phyloP scores from a whole-genome alignment of 30 jellyfish, hydroid and myxozoan genomes.

The Aurelia sp. region DNA sequence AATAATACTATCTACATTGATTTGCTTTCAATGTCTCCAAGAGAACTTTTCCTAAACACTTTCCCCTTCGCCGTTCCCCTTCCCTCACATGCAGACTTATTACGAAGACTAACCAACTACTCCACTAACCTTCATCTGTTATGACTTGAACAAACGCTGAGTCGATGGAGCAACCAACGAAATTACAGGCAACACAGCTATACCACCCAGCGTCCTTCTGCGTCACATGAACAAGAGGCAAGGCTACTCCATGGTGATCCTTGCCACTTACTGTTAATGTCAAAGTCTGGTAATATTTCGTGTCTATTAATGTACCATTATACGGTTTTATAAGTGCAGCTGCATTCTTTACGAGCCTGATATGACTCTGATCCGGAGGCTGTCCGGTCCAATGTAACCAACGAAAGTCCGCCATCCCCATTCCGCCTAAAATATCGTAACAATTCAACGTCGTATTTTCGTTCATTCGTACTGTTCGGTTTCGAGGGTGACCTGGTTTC shows the following conservation, averaged over 20 bases:
- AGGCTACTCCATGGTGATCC: conserved; percentile 76
- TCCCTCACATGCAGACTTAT: no score
- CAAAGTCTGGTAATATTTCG: conserved; percentile 47
- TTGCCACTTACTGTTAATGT: conserved; percentile 5
- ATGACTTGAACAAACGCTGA: conserved; percentile 60
- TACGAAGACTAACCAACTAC: no score
- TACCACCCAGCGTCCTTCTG: conserved; percentile 81
- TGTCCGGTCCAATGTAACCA: conserved; percentile 82
- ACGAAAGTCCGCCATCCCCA: conserved; percentile 88
- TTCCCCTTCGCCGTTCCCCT: no score
- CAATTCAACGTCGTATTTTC: conserved; percentile 70
- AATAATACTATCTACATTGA: no score
- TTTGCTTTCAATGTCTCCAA: no score
- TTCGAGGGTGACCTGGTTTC: conserved; percentile 66
- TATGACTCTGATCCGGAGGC: conserved; percentile 43
- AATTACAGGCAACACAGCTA: conserved; percentile 90
- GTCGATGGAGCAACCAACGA: conserved; percentile 80
- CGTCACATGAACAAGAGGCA: conserved; percentile 64
- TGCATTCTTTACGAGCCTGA: conserved; percentile 35
- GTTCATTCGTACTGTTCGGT: conserved; percentile 58
- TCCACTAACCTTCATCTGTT: conserved; percentile 16
- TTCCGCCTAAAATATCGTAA: conserved; percentile 83
- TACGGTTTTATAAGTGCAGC: conserved; percentile 5
- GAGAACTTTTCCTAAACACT: no score
- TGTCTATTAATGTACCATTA: conserved; percentile 56